phyloP scores from a whole-genome alignment of 2,888 invertebrate species.

The Noctua comes region DNA sequence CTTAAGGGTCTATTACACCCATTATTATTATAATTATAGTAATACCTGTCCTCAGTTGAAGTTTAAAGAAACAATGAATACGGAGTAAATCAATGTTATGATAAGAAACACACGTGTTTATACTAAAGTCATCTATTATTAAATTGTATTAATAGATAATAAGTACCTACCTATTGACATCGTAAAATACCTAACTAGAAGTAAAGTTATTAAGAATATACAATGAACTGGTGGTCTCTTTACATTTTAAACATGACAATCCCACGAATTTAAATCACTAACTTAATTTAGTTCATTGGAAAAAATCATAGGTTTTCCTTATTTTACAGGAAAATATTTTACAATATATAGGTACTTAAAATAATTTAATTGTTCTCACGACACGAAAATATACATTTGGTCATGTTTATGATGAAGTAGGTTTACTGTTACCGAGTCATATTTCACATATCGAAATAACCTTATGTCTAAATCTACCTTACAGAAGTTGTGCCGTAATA shows the following conservation, averaged over 20 bases:
- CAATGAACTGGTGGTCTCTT: not conserved
- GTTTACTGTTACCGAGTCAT: not conserved
- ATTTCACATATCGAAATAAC: not conserved
- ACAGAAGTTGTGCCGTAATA: not conserved
- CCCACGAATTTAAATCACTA: constrained; percentile 16
- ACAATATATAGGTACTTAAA: not conserved
- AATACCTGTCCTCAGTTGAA: not conserved
- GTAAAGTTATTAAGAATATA: constrained; percentile 5
- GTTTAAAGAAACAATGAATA: not conserved
- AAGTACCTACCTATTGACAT: not conserved
- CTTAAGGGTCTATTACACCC: no score
- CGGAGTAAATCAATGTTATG: not conserved
- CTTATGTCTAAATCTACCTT: not conserved
- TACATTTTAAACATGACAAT: constrained; percentile 4
- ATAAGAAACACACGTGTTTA: not conserved
- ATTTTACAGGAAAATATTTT: constrained; percentile 32
- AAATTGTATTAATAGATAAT: not conserved
- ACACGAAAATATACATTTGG: not conserved
- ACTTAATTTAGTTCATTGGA: constrained; percentile 11
- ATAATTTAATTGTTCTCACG: not conserved
- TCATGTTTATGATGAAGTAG: not conserved
- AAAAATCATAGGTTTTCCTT: constrained; percentile 16
- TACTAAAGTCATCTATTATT: not conserved
- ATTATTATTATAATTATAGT: not conserved
- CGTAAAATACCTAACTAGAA: not conserved